These are phyloP conservation scores for Drosophila tani DNA, from an alignment of 1,140 invertebrate species.

Conservation along the genomic window DNA sequence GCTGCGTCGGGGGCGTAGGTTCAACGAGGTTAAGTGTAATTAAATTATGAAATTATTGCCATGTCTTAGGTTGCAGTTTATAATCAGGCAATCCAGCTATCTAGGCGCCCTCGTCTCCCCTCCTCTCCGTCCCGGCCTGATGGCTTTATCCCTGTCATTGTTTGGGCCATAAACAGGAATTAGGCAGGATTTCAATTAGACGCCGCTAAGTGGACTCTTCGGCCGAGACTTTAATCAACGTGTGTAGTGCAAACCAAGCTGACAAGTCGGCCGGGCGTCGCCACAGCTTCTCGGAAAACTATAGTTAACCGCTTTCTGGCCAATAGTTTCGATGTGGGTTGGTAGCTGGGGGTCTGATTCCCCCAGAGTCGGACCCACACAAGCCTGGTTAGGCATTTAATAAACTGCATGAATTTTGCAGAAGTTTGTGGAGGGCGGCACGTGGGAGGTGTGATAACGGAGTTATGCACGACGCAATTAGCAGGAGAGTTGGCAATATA, in stretches of 20 bases:
- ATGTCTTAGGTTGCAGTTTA: conserved; percentile 82
- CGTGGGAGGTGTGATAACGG: conserved; percentile 9
- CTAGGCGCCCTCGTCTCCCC: neutral
- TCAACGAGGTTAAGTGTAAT: conserved; percentile 82
- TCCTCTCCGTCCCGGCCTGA: neutral
- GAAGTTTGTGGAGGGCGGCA: conserved; percentile 16
- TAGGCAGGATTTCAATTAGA: conserved; percentile 76
- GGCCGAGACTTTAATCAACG: conserved; percentile 37
- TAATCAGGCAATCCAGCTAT: conserved; percentile 61
- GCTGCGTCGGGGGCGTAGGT: conserved; percentile 24
- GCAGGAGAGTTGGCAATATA: conserved; percentile 14
- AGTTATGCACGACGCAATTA: conserved; percentile 23
- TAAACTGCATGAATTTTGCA: conserved; percentile 49
- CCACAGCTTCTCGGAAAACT: neutral
- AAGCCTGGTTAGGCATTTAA: conserved; percentile 39
- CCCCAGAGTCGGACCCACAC: conserved; percentile 22
- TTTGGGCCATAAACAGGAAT: conserved; percentile 69
- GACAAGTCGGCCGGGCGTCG: neutral
- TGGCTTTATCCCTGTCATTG: conserved; percentile 14
- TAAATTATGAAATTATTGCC: conserved; percentile 83
- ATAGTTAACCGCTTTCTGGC: conserved; percentile 25
- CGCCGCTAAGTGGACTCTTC: conserved; percentile 55
- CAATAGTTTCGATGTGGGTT: conserved; percentile 25
- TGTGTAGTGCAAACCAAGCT: conserved; percentile 2
- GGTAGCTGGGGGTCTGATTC: neutral